Evolutionary conservation across 2,888 invertebrate genomes (phyloP), one percentile per base, ranked within the genome.

Genomic region (Drosophila koepferae): DNA sequence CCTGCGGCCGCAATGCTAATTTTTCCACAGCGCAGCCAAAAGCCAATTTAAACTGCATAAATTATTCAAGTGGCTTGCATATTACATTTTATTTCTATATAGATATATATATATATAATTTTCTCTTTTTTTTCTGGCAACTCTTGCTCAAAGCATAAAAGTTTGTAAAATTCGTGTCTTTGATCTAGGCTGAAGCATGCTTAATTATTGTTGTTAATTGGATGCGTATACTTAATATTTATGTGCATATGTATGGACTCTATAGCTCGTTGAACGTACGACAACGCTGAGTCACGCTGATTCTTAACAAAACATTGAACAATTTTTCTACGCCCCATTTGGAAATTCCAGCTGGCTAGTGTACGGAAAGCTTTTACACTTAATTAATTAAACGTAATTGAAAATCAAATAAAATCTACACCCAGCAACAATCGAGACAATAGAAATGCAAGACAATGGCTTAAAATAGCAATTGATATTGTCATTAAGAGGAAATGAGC

Each of bases 381-480:
- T 88, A 86, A 86, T 86, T 86, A 86, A 86, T 89, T 89, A 87
- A 87, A 73, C 74, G 76, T 86, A 85, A 85, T 89, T 86, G 89
- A 89, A 85, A 86, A 89, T 86, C 85, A 89, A 86, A 87, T 80
- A 76, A 82, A 84, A 78, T 66, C 76, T 56, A 80, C 74, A 56
- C 70, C 85, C 85, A 65, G 61, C 74, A 56, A 68, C 85, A 87
- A 67, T 63, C 74, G 85, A 61, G 70, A 85, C 89, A 85, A 89
- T 80, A 75, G 89, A 78, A 86, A 51, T 63, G 56, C 80, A 80
- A 77, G 80, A 89, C 82, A 89, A 85, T 85, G 72, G 73, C 80
- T 87, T 80, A 80, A 87, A 85, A 80, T 78, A 69, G 86, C 88
- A 82, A 86, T 89, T 89, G 88, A 89, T 81, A 89, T 81, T 89